phyloP scores from a whole-genome alignment of 2,797 vertebrate species.

The Mormyrus hasselquistii region DNA sequence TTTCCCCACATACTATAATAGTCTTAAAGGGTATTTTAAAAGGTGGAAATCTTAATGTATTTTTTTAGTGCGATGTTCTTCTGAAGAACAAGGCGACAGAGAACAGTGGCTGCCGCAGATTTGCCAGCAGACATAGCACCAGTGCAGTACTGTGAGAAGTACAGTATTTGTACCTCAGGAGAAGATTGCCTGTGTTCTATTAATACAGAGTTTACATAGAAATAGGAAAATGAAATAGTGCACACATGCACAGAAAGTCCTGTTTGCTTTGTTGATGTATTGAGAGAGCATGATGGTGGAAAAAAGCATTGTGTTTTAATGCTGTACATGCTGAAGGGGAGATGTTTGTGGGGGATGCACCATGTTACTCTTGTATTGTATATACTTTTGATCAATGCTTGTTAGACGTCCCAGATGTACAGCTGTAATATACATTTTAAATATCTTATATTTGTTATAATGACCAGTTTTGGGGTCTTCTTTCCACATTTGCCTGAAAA shows the following conservation, averaged over 20 bases:
- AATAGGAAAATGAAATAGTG: neutral
- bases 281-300: neutral
- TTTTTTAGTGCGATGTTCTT: neutral
- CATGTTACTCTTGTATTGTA: constrained; percentile 12
- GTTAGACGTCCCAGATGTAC: constrained; percentile 22
- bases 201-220: neutral
- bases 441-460: constrained; percentile 23
- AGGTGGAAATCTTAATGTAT: neutral
- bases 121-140: neutral
- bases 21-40: neutral
- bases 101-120: neutral
- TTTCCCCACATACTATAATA: neutral
- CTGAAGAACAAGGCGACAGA: neutral
- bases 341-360: constrained; percentile 12
- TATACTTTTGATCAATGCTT: constrained; percentile 28
- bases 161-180: neutral
- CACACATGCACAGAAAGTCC: neutral
- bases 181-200: neutral
- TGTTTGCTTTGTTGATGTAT: neutral
- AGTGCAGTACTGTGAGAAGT: neutral
- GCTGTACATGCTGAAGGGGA: constrained; percentile 1
- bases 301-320: constrained; percentile 20
- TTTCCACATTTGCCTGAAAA: constrained; percentile 28
- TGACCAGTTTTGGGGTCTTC: constrained; percentile 22
- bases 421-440: constrained; percentile 28